Base-by-base conservation (phyloP, 2,888 invertebrate genomes). In the Chrysopilus asiliformis region DNA sequence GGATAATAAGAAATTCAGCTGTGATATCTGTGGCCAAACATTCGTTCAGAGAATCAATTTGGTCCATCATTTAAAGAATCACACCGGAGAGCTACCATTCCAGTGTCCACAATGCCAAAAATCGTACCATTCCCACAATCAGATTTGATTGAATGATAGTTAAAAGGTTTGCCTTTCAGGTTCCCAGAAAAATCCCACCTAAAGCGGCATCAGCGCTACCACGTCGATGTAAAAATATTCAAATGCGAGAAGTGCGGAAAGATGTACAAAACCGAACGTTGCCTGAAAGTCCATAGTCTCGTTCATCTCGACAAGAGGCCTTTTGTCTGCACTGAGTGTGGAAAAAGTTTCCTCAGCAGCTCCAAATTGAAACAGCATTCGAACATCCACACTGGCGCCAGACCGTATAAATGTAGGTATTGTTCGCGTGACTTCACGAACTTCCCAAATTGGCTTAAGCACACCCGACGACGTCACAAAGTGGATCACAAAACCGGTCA, bases 371-470 rank as follows among this genome's bases (percentile, higher is more conserved):
- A 70, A 53, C 71, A 72, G 53, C 72, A 73, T 49, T 66, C 65
- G 39, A 72, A 73, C 46, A 68, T 70, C 36, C 72, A 73, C 45
- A 71, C 70, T 1, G 70, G 66, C 4, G 68, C 68, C 49, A 56
- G 71, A 5, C 71, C 72, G 0, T 71, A 67, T 45, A 68, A 68
- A 42, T 73, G 73, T 49, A 70, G 69, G 45, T 70, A 68, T 49
- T 72, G 72, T 47, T 67, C 70, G 28, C 64, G 68, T 1, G 68
- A 68, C 38, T 72, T 72, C 47, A 72, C 72, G 9, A 71, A 71
- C 47, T 70, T 70, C 47, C 70, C 72, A 9, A 73, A 72, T 48
- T 71, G 70, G 68, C 51, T 71, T 29, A 73, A 72, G 48, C 73
- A 73, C 43, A 71, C 68, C 0, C 58, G 71, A 28, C 58, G 71